These are phyloP conservation scores for Napeogenes sylphis DNA, from an alignment of 2,888 invertebrate species.

Conservation along the genomic window DNA sequence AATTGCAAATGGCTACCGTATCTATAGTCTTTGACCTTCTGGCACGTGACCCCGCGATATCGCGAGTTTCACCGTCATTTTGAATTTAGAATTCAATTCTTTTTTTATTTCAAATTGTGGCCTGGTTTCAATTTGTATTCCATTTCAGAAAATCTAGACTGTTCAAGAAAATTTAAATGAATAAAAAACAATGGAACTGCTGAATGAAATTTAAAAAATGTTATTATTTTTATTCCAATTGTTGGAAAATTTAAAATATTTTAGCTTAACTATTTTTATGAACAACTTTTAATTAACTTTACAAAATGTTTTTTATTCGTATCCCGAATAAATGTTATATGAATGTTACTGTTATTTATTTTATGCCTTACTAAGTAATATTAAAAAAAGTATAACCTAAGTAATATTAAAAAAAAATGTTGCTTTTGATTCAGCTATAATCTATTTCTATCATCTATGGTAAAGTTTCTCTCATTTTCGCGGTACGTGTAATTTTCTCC, in stretches of 20 bases:
- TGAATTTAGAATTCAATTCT: conserved; percentile 34
- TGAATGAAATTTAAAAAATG: conserved; percentile 19
- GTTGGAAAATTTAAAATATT: too few species aligned
- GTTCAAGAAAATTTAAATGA: neutral
- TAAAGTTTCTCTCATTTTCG: conserved; percentile 9
- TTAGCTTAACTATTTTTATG: too few species aligned
- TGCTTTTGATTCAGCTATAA: too few species aligned
- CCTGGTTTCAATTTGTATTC: neutral
- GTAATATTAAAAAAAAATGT: too few species aligned
- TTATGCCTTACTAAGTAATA: too few species aligned
- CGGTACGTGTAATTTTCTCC: conserved; percentile 32
- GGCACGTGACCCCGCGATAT: conserved; percentile 51
- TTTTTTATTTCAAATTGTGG: conserved; percentile 9
- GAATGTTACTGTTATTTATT: too few species aligned
- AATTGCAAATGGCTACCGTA: conserved; percentile 46
- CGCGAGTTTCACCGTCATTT: conserved; percentile 40
- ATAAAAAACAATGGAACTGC: conserved; percentile 7
- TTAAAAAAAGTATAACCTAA: too few species aligned
- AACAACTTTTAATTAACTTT: too few species aligned
- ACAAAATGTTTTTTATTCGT: too few species aligned
- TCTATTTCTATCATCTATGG: too few species aligned
- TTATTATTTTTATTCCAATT: conserved; percentile 11
- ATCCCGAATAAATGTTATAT: too few species aligned
- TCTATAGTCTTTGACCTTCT: conserved; percentile 39
- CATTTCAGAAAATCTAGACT: too few species aligned